Conservation (phyloP, 1,140 invertebrate genomes). For the Penaeus vannamei region DNA sequence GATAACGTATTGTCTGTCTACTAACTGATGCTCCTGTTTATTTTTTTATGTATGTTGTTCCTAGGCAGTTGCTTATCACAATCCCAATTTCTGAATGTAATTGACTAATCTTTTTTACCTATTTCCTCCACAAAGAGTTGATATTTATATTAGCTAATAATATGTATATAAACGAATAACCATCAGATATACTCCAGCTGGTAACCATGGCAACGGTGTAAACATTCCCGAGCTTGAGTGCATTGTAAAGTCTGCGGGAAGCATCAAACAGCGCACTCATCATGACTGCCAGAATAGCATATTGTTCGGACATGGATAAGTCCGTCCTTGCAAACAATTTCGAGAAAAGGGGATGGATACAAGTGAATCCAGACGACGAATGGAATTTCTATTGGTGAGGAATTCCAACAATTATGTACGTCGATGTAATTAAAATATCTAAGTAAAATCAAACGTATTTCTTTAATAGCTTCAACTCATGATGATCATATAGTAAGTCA, state of each 20-base stretch:
- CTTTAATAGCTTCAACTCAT: background rate
- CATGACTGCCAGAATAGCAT: slow-evolving; percentile 77
- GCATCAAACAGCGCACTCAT: slow-evolving; percentile 20
- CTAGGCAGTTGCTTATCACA: too few relatives aligned
- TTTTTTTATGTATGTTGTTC: too few relatives aligned
- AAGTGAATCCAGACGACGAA: slow-evolving; percentile 92
- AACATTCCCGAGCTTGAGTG: slow-evolving; percentile 12
- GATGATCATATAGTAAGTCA: too few relatives aligned
- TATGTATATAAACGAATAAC: background rate
- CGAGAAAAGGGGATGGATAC: slow-evolving; percentile 91
- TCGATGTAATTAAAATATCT: too few relatives aligned
- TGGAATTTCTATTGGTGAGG: slow-evolving; percentile 96
- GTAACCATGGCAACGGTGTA: slow-evolving; percentile 48
- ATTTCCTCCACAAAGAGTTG: too few relatives aligned
- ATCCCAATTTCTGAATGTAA: too few relatives aligned
- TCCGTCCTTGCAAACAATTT: slow-evolving; percentile 96
- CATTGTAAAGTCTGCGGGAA: background rate
- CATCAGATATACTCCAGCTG: background rate
- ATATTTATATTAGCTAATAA: too few relatives aligned
- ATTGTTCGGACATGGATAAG: slow-evolving; percentile 94
- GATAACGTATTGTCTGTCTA: too few relatives aligned
- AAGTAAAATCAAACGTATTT: background rate
- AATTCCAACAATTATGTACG: background rate
- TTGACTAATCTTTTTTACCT: too few relatives aligned
- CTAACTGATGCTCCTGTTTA: too few relatives aligned